phyloP scores from a whole-genome alignment of 2,113 vertebrate genomes.

The Ophiodon elongatus region DNA sequence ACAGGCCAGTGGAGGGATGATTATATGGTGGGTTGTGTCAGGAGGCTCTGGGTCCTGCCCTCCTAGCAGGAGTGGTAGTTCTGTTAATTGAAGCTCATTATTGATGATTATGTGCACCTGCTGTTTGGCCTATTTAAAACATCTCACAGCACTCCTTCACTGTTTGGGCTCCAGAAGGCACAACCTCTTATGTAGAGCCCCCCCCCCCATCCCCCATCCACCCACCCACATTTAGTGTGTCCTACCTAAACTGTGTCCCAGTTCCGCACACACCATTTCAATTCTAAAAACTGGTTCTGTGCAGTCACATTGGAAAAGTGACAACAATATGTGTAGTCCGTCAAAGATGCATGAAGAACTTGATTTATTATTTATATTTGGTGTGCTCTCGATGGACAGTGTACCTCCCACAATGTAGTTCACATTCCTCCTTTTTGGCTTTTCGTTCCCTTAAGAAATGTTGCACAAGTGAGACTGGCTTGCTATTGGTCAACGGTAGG shows the following conservation, averaged over 20 bases:
- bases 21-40: not conserved
- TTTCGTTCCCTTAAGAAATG: too few species aligned
- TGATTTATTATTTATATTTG: too few species aligned
- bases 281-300: not conserved
- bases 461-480: too few species aligned
- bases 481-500: too few species aligned
- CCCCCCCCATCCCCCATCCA: too few species aligned
- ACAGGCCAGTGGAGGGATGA: not conserved
- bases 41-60: not conserved
- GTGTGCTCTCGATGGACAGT: too few species aligned
- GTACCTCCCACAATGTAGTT: too few species aligned
- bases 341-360: not conserved
- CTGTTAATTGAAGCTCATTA: constrained; percentile 53
- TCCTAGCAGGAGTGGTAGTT: constrained; percentile 7
- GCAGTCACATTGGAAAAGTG: not conserved
- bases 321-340: not conserved
- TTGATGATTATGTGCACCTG: constrained; percentile 49
- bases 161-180: not conserved
- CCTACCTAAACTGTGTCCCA: not conserved
- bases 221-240: not conserved
- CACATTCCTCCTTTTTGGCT: too few species aligned
- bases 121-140: constrained; percentile 45
- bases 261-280: too few species aligned
- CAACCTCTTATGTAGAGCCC: not conserved
- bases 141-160: not conserved